Conservation (phyloP, 64 coral and sea anemone species). For the Orbicella faveolata region DNA sequence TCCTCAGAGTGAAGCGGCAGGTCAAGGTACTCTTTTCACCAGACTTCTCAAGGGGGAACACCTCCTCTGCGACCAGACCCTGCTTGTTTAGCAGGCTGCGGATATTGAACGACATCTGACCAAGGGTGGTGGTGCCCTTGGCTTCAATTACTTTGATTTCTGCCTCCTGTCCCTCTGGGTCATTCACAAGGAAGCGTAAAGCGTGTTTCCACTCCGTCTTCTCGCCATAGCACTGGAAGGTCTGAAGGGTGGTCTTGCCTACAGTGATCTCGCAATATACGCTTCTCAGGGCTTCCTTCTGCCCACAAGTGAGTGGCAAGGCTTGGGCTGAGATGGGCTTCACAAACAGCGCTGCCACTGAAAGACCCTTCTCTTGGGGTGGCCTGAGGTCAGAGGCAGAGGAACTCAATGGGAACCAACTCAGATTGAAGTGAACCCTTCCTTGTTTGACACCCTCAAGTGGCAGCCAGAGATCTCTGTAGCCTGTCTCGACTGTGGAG, state of each 20-base stretch:
- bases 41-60: constrained; percentile 62
- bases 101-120: constrained; percentile 54
- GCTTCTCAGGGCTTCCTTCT: constrained; percentile 43
- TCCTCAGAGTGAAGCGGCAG: constrained; percentile 81
- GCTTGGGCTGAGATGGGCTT: constrained; percentile 70
- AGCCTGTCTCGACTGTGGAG: constrained; percentile 67
- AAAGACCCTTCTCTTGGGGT: constrained; percentile 40
- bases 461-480: constrained; percentile 84
- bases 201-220: constrained; percentile 90
- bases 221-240: constrained; percentile 66
- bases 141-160: constrained; percentile 79
- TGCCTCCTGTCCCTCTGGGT: constrained; percentile 60
- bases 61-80: constrained; percentile 62
- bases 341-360: constrained; percentile 75
- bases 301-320: constrained; percentile 52
- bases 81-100: constrained; percentile 52
- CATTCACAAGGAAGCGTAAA: constrained; percentile 71
- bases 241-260: constrained; percentile 60
- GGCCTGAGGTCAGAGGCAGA: constrained; percentile 45
- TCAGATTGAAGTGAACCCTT: constrained; percentile 58
- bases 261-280: constrained; percentile 88
- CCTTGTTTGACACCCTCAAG: constrained; percentile 89
- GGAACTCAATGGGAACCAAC: constrained; percentile 68
- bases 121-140: constrained; percentile 74
- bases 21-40: constrained; percentile 74